A percentile compares a stretch with the other conserved stretches of the same genome.
These are phyloP conservation scores for Nomia melanderi DNA, from an alignment of 1,140 invertebrate species.

Conservation along the genomic window DNA sequence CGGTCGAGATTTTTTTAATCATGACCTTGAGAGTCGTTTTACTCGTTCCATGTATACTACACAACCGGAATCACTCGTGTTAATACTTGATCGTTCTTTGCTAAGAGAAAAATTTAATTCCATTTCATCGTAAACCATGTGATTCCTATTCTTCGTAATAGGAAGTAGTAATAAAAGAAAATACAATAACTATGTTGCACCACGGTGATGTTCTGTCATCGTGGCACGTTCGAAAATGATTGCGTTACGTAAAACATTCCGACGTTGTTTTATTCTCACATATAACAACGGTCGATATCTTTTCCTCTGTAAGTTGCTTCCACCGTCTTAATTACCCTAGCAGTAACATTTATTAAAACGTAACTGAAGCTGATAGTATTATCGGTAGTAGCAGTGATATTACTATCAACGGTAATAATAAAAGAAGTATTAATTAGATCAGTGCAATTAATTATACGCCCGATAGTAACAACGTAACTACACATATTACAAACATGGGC, in stretches of 20 bases:
- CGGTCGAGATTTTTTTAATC: not conserved
- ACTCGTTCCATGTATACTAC: too few relatives aligned
- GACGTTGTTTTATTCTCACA: too few relatives aligned
- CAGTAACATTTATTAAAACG: too few relatives aligned
- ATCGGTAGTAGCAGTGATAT: too few relatives aligned
- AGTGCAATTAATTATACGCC: too few relatives aligned
- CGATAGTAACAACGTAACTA: too few relatives aligned
- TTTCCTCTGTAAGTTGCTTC: not conserved
- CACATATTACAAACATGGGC: too few relatives aligned
- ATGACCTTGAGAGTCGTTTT: not conserved
- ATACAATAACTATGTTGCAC: not conserved
- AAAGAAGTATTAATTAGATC: too few relatives aligned
- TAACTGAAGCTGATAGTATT: not conserved
- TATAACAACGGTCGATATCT: not conserved
- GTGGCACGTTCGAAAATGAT: conserved; percentile 16
- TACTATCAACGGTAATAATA: too few relatives aligned
- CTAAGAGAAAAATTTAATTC: too few relatives aligned
- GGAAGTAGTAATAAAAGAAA: not conserved
- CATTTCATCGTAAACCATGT: not conserved
- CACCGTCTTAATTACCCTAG: not conserved
- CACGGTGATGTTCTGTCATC: not conserved
- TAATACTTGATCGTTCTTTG: not conserved
- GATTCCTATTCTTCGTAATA: too few relatives aligned
- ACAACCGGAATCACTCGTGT: not conserved
- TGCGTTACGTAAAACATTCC: conserved; percentile 10